These are phyloP conservation scores for Xestia c-nigrum DNA, from an alignment of 2,888 invertebrate species.

Conservation along the genomic window DNA sequence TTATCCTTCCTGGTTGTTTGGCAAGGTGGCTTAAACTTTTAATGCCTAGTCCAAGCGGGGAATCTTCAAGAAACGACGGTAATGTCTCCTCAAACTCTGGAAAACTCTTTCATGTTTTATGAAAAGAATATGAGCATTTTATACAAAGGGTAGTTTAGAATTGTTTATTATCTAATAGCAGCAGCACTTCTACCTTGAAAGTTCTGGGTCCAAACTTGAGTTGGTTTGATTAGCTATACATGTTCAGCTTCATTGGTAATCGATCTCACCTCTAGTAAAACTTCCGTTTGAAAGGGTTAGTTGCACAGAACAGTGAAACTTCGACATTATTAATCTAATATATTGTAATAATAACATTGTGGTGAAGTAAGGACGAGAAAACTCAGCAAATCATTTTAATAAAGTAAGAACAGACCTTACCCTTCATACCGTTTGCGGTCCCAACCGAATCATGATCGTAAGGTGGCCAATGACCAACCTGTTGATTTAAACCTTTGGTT, in stretches of 20 bases:
- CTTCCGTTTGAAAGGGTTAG: slow-evolving; percentile 5
- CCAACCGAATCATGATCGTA: slow-evolving; percentile 8
- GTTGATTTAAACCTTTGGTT: slow-evolving; percentile 35
- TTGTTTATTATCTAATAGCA: slow-evolving; percentile 12
- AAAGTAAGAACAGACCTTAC: background rate
- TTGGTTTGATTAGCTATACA: slow-evolving; percentile 15
- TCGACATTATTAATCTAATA: slow-evolving; percentile 26
- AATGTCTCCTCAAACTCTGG: slow-evolving; percentile 47
- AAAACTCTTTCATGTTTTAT: slow-evolving; percentile 42
- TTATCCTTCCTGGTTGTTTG: slow-evolving; percentile 62
- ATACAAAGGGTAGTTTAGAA: slow-evolving; percentile 15
- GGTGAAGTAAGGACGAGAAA: background rate
- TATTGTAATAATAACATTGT: slow-evolving; percentile 16
- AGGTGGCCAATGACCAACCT: slow-evolving; percentile 27
- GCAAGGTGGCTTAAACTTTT: slow-evolving; percentile 62
- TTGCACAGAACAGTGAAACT: slow-evolving; percentile 25
- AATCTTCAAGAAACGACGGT: slow-evolving; percentile 42
- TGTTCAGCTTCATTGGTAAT: slow-evolving; percentile 24
- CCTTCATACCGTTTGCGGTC: background rate
- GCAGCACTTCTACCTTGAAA: slow-evolving; percentile 20
- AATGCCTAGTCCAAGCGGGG: slow-evolving; percentile 42
- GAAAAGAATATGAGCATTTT: slow-evolving; percentile 28
- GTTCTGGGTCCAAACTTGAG: slow-evolving; percentile 23
- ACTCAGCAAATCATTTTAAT: slow-evolving; percentile 18
- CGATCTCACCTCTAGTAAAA: slow-evolving; percentile 26